Evolutionary conservation across 2,797 vertebrate species (phyloP).

Genomic region (Sebastes nivosus): DNA sequence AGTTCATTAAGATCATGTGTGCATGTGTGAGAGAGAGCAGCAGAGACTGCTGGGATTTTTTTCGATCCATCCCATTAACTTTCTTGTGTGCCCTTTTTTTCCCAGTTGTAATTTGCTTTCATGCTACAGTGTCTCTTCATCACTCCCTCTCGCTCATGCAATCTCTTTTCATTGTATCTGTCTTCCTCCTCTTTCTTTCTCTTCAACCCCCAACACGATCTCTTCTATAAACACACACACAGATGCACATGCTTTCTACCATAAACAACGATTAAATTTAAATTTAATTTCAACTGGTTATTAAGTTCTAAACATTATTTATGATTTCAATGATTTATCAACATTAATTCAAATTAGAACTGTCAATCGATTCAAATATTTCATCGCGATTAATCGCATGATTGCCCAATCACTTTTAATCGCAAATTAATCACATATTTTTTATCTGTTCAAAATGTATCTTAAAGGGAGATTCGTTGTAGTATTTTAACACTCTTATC

Average conservation of each 20-base stretch:
- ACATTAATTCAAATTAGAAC: background rate
- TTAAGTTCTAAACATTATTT: background rate
- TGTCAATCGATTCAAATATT: too few species aligned
- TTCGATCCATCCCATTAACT: conserved; percentile 33
- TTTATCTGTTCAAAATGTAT: too few species aligned
- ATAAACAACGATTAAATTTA: background rate
- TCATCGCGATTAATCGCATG: too few species aligned
- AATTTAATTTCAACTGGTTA: background rate
- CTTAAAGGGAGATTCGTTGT: too few species aligned
- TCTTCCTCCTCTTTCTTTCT: background rate
- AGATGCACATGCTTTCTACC: background rate
- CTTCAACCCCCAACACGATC: background rate
- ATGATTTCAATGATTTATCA: background rate
- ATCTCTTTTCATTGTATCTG: background rate
- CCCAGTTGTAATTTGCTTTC: conserved; percentile 6
- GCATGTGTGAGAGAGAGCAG: background rate
- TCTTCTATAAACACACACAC: background rate
- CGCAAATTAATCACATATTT: too few species aligned
- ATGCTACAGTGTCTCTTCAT: background rate
- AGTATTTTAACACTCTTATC: too few species aligned
- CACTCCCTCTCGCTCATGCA: background rate
- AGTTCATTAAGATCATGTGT: conserved; percentile 11
- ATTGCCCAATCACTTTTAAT: too few species aligned
- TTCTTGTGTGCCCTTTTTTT: background rate
- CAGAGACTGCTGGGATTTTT: conserved; percentile 2